Evolutionary conservation across 1,140 invertebrate species (phyloP).

Genomic region (Megathymus violae): DNA sequence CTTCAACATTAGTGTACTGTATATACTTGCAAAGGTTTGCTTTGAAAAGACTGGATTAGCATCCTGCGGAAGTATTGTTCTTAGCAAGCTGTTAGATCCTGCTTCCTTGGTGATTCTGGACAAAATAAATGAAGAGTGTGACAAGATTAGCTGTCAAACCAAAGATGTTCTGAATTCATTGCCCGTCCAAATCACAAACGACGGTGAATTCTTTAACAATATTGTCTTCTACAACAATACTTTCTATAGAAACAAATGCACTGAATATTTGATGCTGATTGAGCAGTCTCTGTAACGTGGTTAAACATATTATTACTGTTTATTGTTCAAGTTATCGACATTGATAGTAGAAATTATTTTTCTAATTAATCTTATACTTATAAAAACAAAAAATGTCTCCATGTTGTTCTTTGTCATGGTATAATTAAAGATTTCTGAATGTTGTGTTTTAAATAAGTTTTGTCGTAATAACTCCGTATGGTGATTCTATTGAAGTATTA

Average conservation of each 20-base stretch:
- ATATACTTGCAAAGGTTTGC: conserved; percentile 65
- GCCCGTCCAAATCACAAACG: conserved; percentile 66
- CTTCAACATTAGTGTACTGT: conserved; percentile 76
- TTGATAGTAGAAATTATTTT: conserved; percentile 53
- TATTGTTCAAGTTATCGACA: conserved; percentile 45
- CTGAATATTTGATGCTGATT: conserved; percentile 63
- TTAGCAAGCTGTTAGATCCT: conserved; percentile 62
- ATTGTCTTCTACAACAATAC: conserved; percentile 78
- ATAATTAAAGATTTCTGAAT: conserved; percentile 63
- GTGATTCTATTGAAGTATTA: no score
- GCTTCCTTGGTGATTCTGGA: conserved; percentile 54
- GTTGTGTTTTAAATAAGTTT: conserved; percentile 44
- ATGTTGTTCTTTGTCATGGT: conserved; percentile 52
- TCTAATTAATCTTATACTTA: conserved; percentile 54
- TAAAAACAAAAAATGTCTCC: conserved; percentile 46
- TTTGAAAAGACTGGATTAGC: conserved; percentile 72
- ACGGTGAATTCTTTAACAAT: conserved; percentile 69
- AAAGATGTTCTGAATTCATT: conserved; percentile 68
- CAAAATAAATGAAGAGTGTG: conserved; percentile 59
- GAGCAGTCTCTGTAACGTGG: conserved; percentile 59
- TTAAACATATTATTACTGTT: conserved; percentile 33
- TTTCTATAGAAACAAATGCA: conserved; percentile 75
- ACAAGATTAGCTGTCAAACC: conserved; percentile 49
- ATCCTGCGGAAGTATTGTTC: conserved; percentile 57
- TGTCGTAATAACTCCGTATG: conserved; percentile 27